Conservation (phyloP, 1,140 invertebrate species). For the Cotesia vestalis region DNA sequence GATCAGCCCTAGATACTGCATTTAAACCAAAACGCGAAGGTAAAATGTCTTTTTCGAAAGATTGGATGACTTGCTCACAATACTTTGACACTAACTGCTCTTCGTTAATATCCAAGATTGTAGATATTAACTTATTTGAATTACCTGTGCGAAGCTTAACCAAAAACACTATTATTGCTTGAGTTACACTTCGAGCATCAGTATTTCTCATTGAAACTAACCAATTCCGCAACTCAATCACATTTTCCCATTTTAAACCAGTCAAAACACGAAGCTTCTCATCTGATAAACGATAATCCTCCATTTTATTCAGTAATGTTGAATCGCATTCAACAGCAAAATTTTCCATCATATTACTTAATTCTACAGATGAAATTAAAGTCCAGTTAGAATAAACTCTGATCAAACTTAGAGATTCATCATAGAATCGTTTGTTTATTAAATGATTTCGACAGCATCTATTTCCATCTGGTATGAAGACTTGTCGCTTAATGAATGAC, state of each 20-base stretch:
- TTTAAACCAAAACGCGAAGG: too few species aligned
- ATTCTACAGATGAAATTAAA: conserved; percentile 4
- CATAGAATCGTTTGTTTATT: conserved; percentile 41
- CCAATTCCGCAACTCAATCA: conserved; percentile 35
- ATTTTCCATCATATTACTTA: conserved; percentile 29
- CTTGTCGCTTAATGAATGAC: conserved; percentile 27
- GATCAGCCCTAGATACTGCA: too few species aligned
- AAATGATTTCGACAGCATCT: conserved; percentile 42
- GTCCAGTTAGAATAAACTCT: conserved; percentile 33
- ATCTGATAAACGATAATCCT: conserved; percentile 34
- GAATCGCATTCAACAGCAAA: conserved; percentile 30
- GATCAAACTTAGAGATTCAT: conserved; percentile 37
- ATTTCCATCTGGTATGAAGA: conserved; percentile 39
- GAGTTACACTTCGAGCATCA: conserved; percentile 17
- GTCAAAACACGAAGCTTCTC: conserved; percentile 39
- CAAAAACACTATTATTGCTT: not conserved
- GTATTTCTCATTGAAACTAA: conserved; percentile 37
- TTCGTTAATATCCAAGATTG: not conserved
- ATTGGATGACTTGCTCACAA: not conserved
- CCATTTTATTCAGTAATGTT: conserved; percentile 37
- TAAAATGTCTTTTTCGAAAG: not conserved
- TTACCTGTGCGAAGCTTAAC: not conserved
- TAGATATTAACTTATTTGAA: not conserved
- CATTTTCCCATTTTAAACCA: conserved; percentile 37
- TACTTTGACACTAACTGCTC: not conserved